Evolutionary conservation across 2,113 vertebrate species (phyloP).

Genomic region (Anthoscopus minutus): DNA sequence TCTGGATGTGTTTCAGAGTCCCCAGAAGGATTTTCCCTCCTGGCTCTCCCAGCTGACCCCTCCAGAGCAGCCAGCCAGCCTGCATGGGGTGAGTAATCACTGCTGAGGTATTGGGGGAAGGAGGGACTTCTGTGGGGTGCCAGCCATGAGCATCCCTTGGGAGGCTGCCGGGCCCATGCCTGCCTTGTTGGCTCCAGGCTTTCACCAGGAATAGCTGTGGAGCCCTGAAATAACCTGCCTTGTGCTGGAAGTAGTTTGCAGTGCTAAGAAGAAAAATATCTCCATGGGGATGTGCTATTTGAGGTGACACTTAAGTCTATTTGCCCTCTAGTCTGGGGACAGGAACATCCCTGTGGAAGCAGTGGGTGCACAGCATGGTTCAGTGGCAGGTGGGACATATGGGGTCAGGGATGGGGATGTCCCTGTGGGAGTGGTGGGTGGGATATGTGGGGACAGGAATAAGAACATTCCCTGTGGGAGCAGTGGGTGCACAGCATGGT

Average conservation of each 20-base stretch:
- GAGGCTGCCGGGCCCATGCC: not conserved
- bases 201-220: not conserved
- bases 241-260: not conserved
- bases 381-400: rapidly evolving
- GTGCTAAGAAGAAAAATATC: not conserved
- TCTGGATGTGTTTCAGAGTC: constrained; percentile 71
- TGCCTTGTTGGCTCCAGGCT: not conserved
- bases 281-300: not conserved
- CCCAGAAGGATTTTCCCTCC: constrained; percentile 79
- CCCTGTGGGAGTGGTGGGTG: not conserved
- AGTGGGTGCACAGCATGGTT: rapidly evolving
- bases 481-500: not conserved
- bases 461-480: not conserved
- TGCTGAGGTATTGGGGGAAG: not conserved
- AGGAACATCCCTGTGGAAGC: not conserved
- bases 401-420: not conserved
- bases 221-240: rapidly evolving
- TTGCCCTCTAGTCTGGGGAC: not conserved
- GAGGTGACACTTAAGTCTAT: not conserved
- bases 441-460: not conserved
- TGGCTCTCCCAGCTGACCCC: constrained; percentile 86
- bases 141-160: rapidly evolving
- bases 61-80: constrained; percentile 71
- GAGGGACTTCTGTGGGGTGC: not conserved
- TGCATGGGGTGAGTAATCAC: constrained; percentile 73